These are phyloP conservation scores for Eurytoma adleriae DNA, from an alignment of 2,888 invertebrate genomes.

Conservation along the genomic window DNA sequence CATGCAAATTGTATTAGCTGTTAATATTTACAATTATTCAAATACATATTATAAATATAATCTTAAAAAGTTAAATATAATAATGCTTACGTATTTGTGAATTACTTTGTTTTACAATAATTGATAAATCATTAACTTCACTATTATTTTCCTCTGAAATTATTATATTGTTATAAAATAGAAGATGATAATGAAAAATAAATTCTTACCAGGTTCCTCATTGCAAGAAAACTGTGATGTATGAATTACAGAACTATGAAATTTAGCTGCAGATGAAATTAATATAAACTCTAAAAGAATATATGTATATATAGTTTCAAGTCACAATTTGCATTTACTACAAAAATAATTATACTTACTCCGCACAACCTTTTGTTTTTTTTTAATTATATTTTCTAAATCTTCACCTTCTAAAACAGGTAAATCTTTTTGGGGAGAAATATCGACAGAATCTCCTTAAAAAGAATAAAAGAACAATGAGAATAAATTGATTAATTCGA, in stretches of 20 bases:
- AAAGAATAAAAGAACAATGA: background rate
- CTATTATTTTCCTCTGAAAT: background rate
- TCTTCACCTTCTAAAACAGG: too few relatives aligned
- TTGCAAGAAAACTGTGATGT: conserved; percentile 16
- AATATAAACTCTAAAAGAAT: background rate
- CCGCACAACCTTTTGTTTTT: background rate
- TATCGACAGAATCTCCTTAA: conserved; percentile 1
- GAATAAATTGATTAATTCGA: background rate
- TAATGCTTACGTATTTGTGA: background rate
- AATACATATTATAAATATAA: too few relatives aligned
- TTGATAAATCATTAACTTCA: background rate
- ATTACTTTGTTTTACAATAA: background rate
- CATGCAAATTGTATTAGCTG: too few relatives aligned
- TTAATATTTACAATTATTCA: too few relatives aligned
- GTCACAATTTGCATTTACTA: background rate
- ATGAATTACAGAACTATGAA: background rate
- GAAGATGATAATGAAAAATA: too few relatives aligned
- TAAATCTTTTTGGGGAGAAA: background rate
- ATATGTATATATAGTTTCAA: background rate
- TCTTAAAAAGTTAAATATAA: too few relatives aligned
- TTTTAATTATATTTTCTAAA: too few relatives aligned
- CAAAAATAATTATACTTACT: background rate
- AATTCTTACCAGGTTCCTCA: background rate
- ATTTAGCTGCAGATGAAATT: background rate
- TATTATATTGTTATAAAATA: background rate